Evolutionary conservation across 1,140 invertebrate genomes (phyloP).

Genomic region (Pogonognathellus flavescens): DNA sequence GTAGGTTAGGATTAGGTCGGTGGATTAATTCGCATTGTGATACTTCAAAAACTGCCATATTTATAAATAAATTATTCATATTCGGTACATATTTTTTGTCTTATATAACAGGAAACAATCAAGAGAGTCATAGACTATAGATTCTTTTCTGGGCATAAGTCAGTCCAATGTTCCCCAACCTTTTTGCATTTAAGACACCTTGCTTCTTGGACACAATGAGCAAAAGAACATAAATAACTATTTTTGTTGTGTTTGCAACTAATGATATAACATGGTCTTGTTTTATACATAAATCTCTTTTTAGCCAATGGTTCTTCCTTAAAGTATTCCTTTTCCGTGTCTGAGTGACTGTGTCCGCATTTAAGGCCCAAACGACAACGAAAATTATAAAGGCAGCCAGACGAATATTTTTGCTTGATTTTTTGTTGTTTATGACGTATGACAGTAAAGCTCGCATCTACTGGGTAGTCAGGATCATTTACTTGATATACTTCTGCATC

Average conservation of each 20-base stretch:
- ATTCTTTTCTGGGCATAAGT: slow-evolving; percentile 32
- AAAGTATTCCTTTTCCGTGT: slow-evolving; percentile 53
- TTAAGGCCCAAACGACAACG: slow-evolving; percentile 12
- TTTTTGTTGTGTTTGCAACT: slow-evolving; percentile 44
- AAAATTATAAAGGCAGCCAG: slow-evolving; percentile 41
- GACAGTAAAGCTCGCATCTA: background rate
- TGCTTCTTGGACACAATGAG: slow-evolving; percentile 54
- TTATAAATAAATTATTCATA: too few species aligned
- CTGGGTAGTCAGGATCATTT: slow-evolving; percentile 16
- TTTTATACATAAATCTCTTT: slow-evolving; percentile 49
- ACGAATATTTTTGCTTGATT: slow-evolving; percentile 25
- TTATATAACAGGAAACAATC: too few species aligned
- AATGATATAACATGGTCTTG: slow-evolving; percentile 17
- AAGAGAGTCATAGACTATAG: too few species aligned
- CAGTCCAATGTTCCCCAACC: slow-evolving; percentile 53
- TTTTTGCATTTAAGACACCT: slow-evolving; percentile 51
- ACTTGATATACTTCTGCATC: background rate
- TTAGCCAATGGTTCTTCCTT: slow-evolving; percentile 10
- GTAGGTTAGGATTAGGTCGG: too few species aligned
- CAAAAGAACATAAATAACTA: slow-evolving; percentile 56
- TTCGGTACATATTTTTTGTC: too few species aligned
- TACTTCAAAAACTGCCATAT: too few species aligned
- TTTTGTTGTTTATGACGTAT: slow-evolving; percentile 20
- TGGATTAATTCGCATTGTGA: too few species aligned
- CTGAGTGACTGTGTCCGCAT: slow-evolving; percentile 52